These are phyloP conservation scores for Dunckerocampus dactyliophorus DNA, from an alignment of 2,113 vertebrate genomes.

Conservation along the genomic window DNA sequence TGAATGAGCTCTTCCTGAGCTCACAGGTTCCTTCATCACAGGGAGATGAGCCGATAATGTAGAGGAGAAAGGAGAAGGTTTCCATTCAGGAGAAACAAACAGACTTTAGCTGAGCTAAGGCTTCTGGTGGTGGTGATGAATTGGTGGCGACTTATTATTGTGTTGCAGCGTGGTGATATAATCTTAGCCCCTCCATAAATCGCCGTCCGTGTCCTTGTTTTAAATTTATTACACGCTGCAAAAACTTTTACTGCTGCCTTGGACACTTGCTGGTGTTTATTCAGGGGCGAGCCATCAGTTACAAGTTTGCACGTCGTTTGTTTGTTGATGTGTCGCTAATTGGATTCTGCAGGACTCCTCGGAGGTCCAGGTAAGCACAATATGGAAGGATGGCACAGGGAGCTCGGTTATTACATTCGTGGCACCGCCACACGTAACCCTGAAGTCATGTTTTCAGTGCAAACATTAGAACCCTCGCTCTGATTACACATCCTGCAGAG, in stretches of 20 bases:
- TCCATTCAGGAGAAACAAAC: background rate
- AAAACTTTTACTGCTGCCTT: slow-evolving; percentile 4
- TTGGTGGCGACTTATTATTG: slow-evolving; percentile 5
- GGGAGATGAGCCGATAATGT: background rate
- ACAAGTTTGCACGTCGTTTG: background rate
- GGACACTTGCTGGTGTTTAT: slow-evolving; percentile 3
- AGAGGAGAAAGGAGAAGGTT: background rate
- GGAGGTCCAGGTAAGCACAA: background rate
- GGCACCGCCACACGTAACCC: background rate
- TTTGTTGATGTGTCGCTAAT: background rate
- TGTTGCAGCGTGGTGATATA: slow-evolving; percentile 1
- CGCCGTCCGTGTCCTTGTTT: background rate
- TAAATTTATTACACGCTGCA: slow-evolving; percentile 2
- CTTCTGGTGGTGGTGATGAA: slow-evolving; percentile 4
- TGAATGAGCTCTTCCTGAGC: background rate
- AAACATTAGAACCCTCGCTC: too few relatives aligned
- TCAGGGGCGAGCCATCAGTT: background rate
- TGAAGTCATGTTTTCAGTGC: background rate
- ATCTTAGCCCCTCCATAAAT: slow-evolving; percentile 10
- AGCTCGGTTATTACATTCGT: background rate
- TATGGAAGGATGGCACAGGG: background rate
- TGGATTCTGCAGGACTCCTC: background rate
- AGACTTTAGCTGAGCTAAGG: slow-evolving; percentile 11
- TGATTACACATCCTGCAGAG: background rate
- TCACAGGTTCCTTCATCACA: slow-evolving; percentile 1